A percentile compares a stretch with the other conserved stretches of the same genome.
phyloP scores from a whole-genome alignment of 2,797 vertebrate species.

The Rhinatrema bivittatum region DNA sequence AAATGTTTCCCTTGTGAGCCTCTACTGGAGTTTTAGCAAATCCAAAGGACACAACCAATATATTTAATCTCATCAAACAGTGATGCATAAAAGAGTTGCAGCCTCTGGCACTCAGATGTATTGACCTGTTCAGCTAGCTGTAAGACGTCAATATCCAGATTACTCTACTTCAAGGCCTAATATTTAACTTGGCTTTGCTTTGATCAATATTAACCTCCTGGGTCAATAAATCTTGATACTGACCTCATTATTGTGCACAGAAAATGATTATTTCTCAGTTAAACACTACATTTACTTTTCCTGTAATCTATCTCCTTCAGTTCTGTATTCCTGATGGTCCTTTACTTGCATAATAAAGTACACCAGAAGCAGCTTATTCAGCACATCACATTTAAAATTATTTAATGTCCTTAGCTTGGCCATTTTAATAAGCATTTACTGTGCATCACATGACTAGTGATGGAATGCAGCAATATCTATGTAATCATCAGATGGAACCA shows the following conservation, averaged over 20 bases:
- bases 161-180: constrained; percentile 41
- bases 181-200: constrained; percentile 34
- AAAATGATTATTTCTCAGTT: constrained; percentile 56
- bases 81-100: not conserved
- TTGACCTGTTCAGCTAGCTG: constrained; percentile 21
- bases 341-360: too few relatives aligned
- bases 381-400: not conserved
- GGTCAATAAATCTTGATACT: constrained; percentile 52
- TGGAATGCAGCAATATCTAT: too few relatives aligned
- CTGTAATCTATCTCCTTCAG: constrained; percentile 42
- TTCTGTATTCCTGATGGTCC: too few relatives aligned
- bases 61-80: constrained; percentile 20
- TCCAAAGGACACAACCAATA: not conserved
- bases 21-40: not conserved
- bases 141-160: constrained; percentile 33
- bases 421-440: too few relatives aligned
- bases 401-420: too few relatives aligned
- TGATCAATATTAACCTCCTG: constrained; percentile 35
- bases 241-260: constrained; percentile 51
- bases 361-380: too few relatives aligned
- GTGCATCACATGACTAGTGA: too few relatives aligned
- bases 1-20: too few relatives aligned
- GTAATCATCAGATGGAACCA: too few relatives aligned
- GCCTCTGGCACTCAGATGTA: constrained; percentile 22
- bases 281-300: constrained; percentile 44